Percentiles rank a stretch among this genome's conserved stretches.
Evolutionary conservation across 2,113 vertebrate genomes (phyloP).

Genomic region (Oceanites oceanicus): DNA sequence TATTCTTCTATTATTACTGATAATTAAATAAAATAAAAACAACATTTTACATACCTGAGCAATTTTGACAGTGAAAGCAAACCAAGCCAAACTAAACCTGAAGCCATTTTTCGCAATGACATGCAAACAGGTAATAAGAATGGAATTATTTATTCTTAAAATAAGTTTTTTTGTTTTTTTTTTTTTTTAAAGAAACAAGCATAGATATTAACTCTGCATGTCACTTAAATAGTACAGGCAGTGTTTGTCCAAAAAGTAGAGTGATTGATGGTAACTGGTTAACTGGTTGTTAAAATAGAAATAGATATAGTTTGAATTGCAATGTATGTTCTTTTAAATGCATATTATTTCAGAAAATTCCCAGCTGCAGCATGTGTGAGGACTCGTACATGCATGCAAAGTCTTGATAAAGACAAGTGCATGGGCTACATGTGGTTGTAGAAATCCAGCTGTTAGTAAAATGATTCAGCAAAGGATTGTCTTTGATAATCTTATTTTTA

Average conservation of each 20-base stretch:
- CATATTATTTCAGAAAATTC: not conserved
- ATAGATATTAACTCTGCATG: not conserved
- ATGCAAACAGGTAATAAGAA: not conserved
- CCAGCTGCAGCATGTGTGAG: not conserved
- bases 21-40: not conserved
- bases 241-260: not conserved
- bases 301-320: not conserved
- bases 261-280: not conserved
- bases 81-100: not conserved
- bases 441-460: not conserved
- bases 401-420: not conserved
- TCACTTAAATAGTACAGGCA: not conserved
- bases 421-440: not conserved
- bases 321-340: not conserved
- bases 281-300: not conserved
- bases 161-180: not conserved
- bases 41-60: not conserved
- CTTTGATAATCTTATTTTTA: not conserved
- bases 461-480: not conserved
- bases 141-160: not conserved
- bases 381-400: not conserved
- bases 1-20: not conserved
- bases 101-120: not conserved
- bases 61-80: not conserved
- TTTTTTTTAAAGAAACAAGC: not conserved